A percentile compares a stretch with the other conserved stretches of the same genome.
phyloP scores from a whole-genome alignment of 2,888 invertebrate species.

The Neoaliturus tenellus region DNA sequence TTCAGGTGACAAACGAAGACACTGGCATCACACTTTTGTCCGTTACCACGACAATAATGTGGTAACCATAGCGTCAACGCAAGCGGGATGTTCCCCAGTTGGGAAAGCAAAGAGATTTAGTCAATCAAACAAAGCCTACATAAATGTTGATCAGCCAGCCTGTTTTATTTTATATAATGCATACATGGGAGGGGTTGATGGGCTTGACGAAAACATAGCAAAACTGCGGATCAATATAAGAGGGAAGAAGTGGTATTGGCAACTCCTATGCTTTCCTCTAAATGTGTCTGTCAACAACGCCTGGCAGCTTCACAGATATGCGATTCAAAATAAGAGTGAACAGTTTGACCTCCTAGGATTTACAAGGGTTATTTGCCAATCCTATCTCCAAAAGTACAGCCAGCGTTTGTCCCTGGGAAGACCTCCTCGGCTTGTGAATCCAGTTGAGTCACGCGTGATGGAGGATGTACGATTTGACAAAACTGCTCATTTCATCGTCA shows the following conservation, averaged over 20 bases:
- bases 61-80: neutral
- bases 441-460: constrained; percentile 8
- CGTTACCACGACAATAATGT: constrained; percentile 43
- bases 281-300: constrained; percentile 43
- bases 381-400: constrained; percentile 14
- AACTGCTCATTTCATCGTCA: constrained; percentile 5
- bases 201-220: neutral
- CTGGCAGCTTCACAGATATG: constrained; percentile 14
- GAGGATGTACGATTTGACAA: constrained; percentile 40
- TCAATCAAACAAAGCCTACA: constrained; percentile 2
- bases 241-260: constrained; percentile 47
- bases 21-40: constrained; percentile 9
- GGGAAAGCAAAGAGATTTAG: constrained; percentile 2
- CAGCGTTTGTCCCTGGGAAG: constrained; percentile 2
- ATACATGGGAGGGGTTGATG: constrained; percentile 38
- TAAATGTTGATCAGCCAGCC: constrained; percentile 29
- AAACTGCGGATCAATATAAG: neutral
- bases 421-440: neutral
- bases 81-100: neutral
- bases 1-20: constrained; percentile 7
- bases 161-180: constrained; percentile 27
- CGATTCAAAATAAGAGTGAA: constrained; percentile 12
- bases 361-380: constrained; percentile 18
- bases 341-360: neutral
- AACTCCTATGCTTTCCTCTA: constrained; percentile 26